A percentile compares a stretch with the other conserved stretches of the same genome.
Conservation (phyloP, 2,797 vertebrate genomes). For the Xerus rutilus region DNA sequence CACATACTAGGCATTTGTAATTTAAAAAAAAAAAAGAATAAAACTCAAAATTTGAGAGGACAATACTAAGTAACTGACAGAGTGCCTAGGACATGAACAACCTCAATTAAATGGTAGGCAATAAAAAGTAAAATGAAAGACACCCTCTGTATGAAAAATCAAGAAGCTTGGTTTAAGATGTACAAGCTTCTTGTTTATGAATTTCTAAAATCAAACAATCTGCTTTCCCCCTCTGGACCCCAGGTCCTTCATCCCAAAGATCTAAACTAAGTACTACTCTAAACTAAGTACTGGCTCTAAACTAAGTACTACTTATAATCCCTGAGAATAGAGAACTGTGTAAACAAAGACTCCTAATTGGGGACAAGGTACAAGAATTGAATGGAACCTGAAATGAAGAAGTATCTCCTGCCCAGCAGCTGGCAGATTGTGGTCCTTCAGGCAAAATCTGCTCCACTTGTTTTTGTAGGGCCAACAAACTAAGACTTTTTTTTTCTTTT, state of each 20-base stretch:
- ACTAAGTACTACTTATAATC: background rate
- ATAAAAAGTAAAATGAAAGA: background rate
- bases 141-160: background rate
- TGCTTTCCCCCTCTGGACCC: too few species aligned
- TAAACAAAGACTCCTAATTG: background rate
- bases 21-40: background rate
- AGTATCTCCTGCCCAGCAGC: too few species aligned
- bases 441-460: background rate
- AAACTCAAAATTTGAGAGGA: background rate
- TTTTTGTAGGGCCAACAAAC: background rate
- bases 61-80: background rate
- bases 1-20: background rate
- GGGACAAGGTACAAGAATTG: accelerated
- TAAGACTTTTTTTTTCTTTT: background rate
- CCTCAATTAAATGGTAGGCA: background rate
- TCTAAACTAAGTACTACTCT: background rate
- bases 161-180: background rate
- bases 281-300: background rate
- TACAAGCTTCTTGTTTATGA: background rate
- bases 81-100: background rate
- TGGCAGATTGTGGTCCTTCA: background rate
- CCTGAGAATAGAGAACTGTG: background rate
- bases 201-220: background rate
- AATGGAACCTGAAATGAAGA: background rate
- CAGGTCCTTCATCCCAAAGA: background rate